These are phyloP conservation scores for Rhinichthys osculus DNA, from an alignment of 2,797 vertebrate species.

Conservation along the genomic window DNA sequence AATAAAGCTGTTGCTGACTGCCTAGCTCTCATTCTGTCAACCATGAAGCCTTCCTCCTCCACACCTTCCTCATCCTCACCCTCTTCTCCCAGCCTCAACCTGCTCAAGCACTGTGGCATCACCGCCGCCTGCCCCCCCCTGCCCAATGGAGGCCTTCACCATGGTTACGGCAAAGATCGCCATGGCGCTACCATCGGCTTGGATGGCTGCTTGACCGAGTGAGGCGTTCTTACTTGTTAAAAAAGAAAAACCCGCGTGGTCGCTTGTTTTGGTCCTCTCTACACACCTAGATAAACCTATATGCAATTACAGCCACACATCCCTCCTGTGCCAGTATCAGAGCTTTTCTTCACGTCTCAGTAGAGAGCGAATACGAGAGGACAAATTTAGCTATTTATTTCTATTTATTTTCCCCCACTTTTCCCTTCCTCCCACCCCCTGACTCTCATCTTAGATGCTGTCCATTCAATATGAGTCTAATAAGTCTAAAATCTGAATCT, in stretches of 20 bases:
- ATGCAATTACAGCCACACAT: conserved; percentile 61
- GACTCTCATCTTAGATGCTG: conserved; percentile 27
- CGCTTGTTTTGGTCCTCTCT: conserved; percentile 55
- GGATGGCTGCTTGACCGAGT: conserved; percentile 95
- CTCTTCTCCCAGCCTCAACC: conserved; percentile 84
- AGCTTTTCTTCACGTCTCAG: conserved; percentile 39
- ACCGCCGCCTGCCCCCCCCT: conserved; percentile 87
- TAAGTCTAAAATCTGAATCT: conserved; percentile 45
- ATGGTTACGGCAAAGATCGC: conserved; percentile 81
- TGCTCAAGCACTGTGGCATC: conserved; percentile 95
- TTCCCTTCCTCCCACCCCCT: not conserved
- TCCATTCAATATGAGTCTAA: conserved; percentile 25
- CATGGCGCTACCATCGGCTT: conserved; percentile 84
- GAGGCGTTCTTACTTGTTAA: conserved; percentile 60
- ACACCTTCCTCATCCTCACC: conserved; percentile 54
- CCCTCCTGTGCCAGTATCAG: conserved; percentile 49
- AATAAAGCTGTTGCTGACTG: conserved; percentile 98
- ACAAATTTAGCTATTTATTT: conserved; percentile 50
- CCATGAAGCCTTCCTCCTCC: conserved; percentile 98
- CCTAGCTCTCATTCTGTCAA: conserved; percentile 97
- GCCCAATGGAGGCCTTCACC: conserved; percentile 86
- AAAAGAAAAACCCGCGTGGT: conserved; percentile 8
- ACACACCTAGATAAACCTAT: conserved; percentile 60
- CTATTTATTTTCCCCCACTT: conserved; percentile 26
- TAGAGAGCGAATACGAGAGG: conserved; percentile 50